These are phyloP conservation scores for Cephalophus harveyi DNA, from an alignment of 2,113 vertebrate genomes.

Conservation along the genomic window DNA sequence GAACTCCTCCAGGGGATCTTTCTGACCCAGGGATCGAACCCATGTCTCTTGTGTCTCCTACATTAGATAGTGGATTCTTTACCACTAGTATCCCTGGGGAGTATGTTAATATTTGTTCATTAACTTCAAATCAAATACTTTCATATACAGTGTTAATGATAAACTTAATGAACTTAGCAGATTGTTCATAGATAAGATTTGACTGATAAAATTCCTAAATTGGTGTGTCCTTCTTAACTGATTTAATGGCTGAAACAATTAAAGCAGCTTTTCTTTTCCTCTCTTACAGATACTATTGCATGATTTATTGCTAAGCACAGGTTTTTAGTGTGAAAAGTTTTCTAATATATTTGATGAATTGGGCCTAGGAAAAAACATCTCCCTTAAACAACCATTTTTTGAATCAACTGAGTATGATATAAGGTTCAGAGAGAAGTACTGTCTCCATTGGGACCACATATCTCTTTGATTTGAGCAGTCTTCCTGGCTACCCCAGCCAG, in stretches of 20 bases:
- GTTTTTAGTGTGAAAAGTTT: constrained; percentile 46
- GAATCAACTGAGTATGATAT: neutral
- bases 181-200: constrained; percentile 20
- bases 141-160: neutral
- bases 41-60: neutral
- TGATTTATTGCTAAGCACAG: constrained; percentile 43
- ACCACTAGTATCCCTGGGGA: neutral
- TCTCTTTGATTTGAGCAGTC: neutral
- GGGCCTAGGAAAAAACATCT: neutral
- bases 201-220: constrained; percentile 33
- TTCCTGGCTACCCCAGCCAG: neutral
- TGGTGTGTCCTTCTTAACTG: constrained; percentile 5
- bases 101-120: neutral
- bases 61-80: neutral
- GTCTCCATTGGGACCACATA: neutral
- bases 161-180: neutral
- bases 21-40: neutral
- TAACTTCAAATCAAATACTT: neutral
- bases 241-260: constrained; percentile 41
- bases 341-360: constrained; percentile 56
- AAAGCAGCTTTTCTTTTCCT: constrained; percentile 2
- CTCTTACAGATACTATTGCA: constrained; percentile 6
- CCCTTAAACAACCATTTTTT: constrained; percentile 41
- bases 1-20: neutral
- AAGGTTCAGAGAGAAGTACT: neutral